A percentile compares a stretch with the other conserved stretches of the same genome.
Evolutionary conservation across 2,888 invertebrate genomes (phyloP).

Genomic region (Congeria kusceri): DNA sequence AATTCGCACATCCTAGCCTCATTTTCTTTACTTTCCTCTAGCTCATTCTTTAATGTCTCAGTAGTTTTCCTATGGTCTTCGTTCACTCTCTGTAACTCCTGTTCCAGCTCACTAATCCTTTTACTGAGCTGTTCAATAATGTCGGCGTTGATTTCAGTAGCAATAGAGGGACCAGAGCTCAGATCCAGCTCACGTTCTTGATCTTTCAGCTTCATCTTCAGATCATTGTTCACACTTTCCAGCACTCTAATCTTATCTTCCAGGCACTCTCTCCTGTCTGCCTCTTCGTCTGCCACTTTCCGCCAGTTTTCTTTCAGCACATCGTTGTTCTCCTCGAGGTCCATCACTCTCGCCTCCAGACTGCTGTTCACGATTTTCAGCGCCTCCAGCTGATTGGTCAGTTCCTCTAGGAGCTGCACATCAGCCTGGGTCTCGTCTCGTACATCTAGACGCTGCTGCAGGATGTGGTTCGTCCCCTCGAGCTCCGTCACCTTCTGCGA

Average conservation of each 20-base stretch:
- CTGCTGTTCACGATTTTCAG: constrained; percentile 72
- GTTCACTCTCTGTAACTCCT: constrained; percentile 66
- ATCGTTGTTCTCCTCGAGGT: constrained; percentile 79
- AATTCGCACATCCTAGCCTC: constrained; percentile 79
- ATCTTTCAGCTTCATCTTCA: constrained; percentile 74
- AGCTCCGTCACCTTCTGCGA: constrained; percentile 74
- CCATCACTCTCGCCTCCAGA: constrained; percentile 71
- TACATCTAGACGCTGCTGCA: constrained; percentile 74
- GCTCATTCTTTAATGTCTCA: constrained; percentile 72
- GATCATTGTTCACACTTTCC: constrained; percentile 73
- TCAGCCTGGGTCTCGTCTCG: constrained; percentile 70
- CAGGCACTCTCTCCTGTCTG: constrained; percentile 72
- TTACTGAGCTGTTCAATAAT: constrained; percentile 60
- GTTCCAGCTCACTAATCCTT: constrained; percentile 71
- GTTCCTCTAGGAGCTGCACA: constrained; percentile 63
- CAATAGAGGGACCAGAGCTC: constrained; percentile 70
- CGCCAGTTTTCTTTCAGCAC: constrained; percentile 78
- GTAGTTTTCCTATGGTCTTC: constrained; percentile 77
- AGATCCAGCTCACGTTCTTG: constrained; percentile 71
- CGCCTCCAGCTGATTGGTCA: constrained; percentile 71
- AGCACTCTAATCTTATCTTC: constrained; percentile 78
- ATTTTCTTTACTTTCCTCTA: constrained; percentile 70
- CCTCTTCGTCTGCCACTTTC: constrained; percentile 78
- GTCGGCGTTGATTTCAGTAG: constrained; percentile 70
- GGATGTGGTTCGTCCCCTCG: constrained; percentile 70